These are phyloP conservation scores for Eidolon helvum DNA, from an alignment of 2,113 vertebrate species.

Conservation along the genomic window DNA sequence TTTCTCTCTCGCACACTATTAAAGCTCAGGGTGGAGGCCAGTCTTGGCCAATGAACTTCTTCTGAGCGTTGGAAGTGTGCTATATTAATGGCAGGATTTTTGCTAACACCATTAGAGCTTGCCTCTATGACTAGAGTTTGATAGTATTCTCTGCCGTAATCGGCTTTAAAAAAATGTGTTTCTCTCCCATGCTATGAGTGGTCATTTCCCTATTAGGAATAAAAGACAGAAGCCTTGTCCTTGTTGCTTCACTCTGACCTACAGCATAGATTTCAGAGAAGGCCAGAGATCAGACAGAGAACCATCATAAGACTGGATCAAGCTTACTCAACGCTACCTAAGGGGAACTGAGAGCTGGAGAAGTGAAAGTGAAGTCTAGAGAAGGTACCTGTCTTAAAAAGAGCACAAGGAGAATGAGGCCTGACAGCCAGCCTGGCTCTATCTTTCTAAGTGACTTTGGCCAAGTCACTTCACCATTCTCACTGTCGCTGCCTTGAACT, in stretches of 20 bases:
- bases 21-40: slow-evolving; percentile 80
- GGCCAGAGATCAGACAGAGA: background rate
- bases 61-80: slow-evolving; percentile 90
- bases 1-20: slow-evolving; percentile 77
- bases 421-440: background rate
- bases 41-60: slow-evolving; percentile 70
- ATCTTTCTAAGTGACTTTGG: background rate
- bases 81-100: slow-evolving; percentile 82
- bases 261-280: background rate
- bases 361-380: background rate
- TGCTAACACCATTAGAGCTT: slow-evolving; percentile 84
- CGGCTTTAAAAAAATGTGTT: too few relatives aligned
- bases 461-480: background rate
- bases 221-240: background rate
- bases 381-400: background rate
- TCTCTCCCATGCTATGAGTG: too few relatives aligned
- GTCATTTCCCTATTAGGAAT: background rate
- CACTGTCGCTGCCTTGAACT: background rate
- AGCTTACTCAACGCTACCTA: background rate
- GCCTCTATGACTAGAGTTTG: slow-evolving; percentile 84
- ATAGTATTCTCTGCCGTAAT: slow-evolving; percentile 83
- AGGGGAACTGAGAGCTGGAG: background rate
- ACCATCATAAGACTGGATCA: background rate
- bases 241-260: background rate
- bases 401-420: background rate